A percentile compares a stretch with the other conserved stretches of the same genome.
These are phyloP conservation scores for Xenopus laevis DNA, from an alignment of 2,113 vertebrate genomes.

Conservation along the genomic window DNA sequence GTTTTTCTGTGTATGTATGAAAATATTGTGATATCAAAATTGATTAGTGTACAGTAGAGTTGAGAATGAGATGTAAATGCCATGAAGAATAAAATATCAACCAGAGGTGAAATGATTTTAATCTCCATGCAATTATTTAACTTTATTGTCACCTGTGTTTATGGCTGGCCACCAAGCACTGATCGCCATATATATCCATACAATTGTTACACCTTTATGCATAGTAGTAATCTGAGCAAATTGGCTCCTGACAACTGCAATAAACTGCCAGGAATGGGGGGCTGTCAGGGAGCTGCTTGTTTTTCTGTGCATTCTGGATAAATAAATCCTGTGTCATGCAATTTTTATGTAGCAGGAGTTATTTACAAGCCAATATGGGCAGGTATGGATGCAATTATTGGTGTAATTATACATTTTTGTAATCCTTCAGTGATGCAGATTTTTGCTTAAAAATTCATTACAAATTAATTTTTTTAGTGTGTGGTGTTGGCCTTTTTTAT, in stretches of 20 bases:
- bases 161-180: constrained; percentile 56
- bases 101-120: constrained; percentile 58
- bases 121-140: constrained; percentile 63
- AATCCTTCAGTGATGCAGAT: too few relatives aligned
- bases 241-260: constrained; percentile 69
- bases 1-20: constrained; percentile 18
- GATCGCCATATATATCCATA: constrained; percentile 70
- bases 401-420: constrained; percentile 55
- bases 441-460: too few relatives aligned
- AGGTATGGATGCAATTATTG: constrained; percentile 57
- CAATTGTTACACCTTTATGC: constrained; percentile 68
- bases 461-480: too few relatives aligned
- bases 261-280: constrained; percentile 71
- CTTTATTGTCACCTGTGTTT: constrained; percentile 58
- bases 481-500: too few relatives aligned
- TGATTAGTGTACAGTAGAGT: constrained; percentile 24
- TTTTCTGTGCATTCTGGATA: constrained; percentile 62
- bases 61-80: constrained; percentile 47
- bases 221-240: constrained; percentile 70
- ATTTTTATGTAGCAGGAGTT: constrained; percentile 60
- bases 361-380: constrained; percentile 54
- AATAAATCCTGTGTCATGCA: constrained; percentile 62
- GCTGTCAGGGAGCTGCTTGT: constrained; percentile 66
- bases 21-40: constrained; percentile 30
- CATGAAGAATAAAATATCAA: constrained; percentile 47